Evolutionary conservation across 2,113 vertebrate genomes (phyloP).

Genomic region (Sorex fumeus): DNA sequence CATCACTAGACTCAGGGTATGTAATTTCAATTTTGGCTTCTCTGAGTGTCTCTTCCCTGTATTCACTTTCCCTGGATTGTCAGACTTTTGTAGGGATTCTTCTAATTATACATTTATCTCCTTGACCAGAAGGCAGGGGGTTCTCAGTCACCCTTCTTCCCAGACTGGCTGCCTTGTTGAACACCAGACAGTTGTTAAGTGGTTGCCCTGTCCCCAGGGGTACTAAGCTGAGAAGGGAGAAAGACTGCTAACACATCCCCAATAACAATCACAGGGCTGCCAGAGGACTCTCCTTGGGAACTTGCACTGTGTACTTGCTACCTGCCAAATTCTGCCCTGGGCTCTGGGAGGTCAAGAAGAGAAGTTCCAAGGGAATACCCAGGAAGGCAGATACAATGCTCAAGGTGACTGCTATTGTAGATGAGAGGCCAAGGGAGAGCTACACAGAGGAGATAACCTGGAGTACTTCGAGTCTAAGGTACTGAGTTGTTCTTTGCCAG

Average conservation of each 20-base stretch:
- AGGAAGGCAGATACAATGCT: not conserved
- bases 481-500: not conserved
- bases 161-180: not conserved
- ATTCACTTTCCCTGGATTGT: not conserved
- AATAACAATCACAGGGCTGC: not conserved
- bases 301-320: not conserved
- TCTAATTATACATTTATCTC: conserved; percentile 43
- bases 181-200: not conserved
- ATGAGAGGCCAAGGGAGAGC: not conserved
- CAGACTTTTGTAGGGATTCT: not conserved
- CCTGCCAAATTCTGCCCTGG: not conserved
- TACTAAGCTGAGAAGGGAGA: conserved; percentile 23
- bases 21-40: not conserved
- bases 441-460: not conserved
- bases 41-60: rapidly evolving
- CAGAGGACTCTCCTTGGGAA: not conserved
- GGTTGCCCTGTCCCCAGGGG: conserved; percentile 36
- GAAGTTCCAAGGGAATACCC: rapidly evolving
- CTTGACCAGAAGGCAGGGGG: not conserved
- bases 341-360: not conserved
- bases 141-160: not conserved
- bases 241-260: not conserved
- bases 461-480: not conserved
- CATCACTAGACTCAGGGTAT: not conserved
- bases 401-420: too few species aligned